Evolutionary conservation across 1,140 invertebrate genomes (phyloP).

Genomic region (Temnothorax curvispinosus): DNA sequence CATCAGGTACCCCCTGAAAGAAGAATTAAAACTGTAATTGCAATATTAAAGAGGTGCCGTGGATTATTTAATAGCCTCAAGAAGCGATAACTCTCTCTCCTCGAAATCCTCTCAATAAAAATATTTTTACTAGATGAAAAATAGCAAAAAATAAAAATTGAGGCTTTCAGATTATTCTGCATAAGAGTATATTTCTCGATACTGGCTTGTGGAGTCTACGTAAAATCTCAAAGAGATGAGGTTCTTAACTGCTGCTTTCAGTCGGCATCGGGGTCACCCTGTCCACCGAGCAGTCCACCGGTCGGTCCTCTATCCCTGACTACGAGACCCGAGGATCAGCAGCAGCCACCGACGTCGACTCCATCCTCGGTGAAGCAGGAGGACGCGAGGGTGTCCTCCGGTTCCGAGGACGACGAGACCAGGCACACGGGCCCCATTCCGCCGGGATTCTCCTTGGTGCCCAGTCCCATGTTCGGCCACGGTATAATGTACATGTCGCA

Average conservation of each 20-base stretch:
- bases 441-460: constrained; percentile 91
- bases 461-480: constrained; percentile 94
- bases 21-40: not conserved
- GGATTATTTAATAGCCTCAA: not conserved
- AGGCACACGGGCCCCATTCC: constrained; percentile 85
- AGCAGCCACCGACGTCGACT: constrained; percentile 75
- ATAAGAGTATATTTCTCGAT: not conserved
- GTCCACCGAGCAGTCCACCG: constrained; percentile 88
- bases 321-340: constrained; percentile 84
- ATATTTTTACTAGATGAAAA: not conserved
- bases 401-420: constrained; percentile 84
- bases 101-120: not conserved
- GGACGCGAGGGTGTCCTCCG: constrained; percentile 84
- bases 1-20: constrained; percentile 77
- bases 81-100: too few relatives aligned
- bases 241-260: constrained; percentile 55
- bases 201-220: not conserved
- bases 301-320: constrained; percentile 89
- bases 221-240: not conserved
- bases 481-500: constrained; percentile 97
- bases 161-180: not conserved
- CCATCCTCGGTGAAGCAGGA: constrained; percentile 83
- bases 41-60: not conserved
- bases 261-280: constrained; percentile 83
- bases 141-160: not conserved